Conservation (phyloP, 1,140 invertebrate genomes). For the Cydia fagiglandana region DNA sequence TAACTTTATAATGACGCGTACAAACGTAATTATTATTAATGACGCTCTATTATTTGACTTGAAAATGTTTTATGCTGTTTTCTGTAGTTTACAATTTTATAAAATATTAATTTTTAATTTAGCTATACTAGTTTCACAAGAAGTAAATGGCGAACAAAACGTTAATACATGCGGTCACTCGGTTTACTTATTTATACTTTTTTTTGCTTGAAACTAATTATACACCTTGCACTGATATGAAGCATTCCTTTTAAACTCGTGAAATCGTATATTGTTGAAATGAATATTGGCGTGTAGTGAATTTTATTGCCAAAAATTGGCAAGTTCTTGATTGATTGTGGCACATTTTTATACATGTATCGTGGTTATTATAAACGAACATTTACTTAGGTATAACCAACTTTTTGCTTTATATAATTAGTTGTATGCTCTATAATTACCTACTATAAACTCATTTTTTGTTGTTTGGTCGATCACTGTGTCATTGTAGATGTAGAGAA, state of each 20-base stretch:
- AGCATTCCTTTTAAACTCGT: conserved; percentile 11
- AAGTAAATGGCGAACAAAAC: no score
- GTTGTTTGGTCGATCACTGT: neutral
- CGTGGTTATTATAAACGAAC: neutral
- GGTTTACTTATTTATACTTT: no score
- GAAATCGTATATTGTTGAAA: neutral
- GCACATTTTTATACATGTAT: conserved; percentile 7
- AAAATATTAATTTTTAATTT: no score
- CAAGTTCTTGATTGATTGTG: conserved; percentile 18
- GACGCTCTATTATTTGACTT: neutral
- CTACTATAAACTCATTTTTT: neutral
- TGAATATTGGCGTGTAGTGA: neutral
- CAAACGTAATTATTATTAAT: neutral
- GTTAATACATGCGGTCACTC: neutral
- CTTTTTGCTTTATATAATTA: neutral
- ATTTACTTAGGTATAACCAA: neutral
- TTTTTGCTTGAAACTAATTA: neutral
- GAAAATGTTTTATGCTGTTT: neutral
- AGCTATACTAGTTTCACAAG: neutral
- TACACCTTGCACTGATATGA: conserved; percentile 4
- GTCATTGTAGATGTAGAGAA: no score
- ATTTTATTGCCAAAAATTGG: conserved; percentile 16
- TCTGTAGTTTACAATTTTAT: neutral
- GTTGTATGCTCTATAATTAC: neutral
- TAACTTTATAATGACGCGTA: neutral